Evolutionary conservation across 2,797 vertebrate genomes (phyloP).

Genomic region (Ctenosaura bakeri): DNA sequence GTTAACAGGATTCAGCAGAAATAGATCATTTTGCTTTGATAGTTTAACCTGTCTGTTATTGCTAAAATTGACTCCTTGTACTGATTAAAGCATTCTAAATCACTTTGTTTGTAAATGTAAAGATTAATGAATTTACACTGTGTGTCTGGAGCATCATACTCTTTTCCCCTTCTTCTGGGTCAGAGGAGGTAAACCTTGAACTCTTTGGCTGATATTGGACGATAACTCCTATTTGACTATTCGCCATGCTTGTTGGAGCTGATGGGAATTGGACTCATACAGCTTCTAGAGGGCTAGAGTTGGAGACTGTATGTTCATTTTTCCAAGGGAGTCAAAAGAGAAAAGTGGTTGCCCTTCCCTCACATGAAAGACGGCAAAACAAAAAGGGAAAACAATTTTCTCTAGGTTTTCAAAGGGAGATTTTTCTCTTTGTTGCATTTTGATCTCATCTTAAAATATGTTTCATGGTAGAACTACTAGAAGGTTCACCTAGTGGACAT

Average conservation of each 20-base stretch:
- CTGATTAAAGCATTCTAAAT: background rate
- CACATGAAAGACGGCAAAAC: no score
- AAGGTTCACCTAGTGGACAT: background rate
- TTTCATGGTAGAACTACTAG: background rate
- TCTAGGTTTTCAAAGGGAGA: background rate
- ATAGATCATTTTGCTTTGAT: no score
- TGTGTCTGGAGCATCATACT: background rate
- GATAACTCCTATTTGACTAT: background rate
- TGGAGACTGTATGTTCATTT: background rate
- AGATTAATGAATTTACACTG: background rate
- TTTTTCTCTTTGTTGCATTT: background rate
- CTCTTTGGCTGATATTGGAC: background rate
- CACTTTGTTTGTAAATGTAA: background rate
- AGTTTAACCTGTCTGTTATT: no score
- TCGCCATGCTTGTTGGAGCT: background rate
- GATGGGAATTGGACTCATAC: background rate
- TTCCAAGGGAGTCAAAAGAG: background rate
- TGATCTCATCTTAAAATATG: background rate
- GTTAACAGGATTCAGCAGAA: no score
- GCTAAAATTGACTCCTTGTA: background rate
- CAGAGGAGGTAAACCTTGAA: background rate
- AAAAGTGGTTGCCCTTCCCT: background rate
- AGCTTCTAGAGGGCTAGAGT: background rate
- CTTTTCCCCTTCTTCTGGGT: background rate
- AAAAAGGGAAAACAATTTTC: background rate